Percentiles rank a stretch among this genome's conserved stretches.
Conservation (phyloP, 1,140 invertebrate species). For the Ooceraea biroi region DNA sequence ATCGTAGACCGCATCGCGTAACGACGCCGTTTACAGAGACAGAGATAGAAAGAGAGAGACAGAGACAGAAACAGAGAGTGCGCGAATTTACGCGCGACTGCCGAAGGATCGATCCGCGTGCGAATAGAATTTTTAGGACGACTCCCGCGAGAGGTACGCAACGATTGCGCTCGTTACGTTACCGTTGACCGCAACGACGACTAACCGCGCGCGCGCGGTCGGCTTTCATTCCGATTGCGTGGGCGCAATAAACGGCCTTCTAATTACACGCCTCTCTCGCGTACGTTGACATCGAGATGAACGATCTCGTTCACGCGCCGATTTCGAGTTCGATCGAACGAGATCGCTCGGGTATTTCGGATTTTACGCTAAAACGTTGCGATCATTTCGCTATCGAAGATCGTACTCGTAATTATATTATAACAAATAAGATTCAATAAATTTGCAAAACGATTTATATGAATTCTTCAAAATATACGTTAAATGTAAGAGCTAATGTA, state of each 20-base stretch:
- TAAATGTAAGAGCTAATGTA: not conserved
- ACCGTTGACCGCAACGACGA: constrained; percentile 6
- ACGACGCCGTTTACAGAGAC: constrained; percentile 18
- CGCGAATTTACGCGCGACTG: constrained; percentile 11
- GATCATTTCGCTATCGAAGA: not conserved
- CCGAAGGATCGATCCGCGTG: constrained; percentile 15
- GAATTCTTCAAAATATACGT: not conserved
- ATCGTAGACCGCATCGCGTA: not conserved
- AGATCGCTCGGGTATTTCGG: not conserved
- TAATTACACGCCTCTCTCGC: constrained; percentile 46
- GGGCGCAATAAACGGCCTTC: constrained; percentile 48
- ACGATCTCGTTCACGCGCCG: not conserved
- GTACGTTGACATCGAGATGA: constrained; percentile 17
- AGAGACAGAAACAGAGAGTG: not conserved
- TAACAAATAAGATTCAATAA: not conserved
- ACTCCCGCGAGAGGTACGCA: constrained; percentile 20
- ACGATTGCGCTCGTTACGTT: constrained; percentile 31
- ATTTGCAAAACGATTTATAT: not conserved
- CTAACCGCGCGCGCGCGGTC: constrained; percentile 27
- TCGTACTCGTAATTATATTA: not conserved
- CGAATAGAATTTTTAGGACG: constrained; percentile 46
- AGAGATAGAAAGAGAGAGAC: no score
- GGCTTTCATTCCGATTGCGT: constrained; percentile 57
- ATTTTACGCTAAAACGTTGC: not conserved
- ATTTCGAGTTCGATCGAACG: not conserved